Evolutionary conservation across 2,113 vertebrate species (phyloP).

Genomic region (Caretta caretta): DNA sequence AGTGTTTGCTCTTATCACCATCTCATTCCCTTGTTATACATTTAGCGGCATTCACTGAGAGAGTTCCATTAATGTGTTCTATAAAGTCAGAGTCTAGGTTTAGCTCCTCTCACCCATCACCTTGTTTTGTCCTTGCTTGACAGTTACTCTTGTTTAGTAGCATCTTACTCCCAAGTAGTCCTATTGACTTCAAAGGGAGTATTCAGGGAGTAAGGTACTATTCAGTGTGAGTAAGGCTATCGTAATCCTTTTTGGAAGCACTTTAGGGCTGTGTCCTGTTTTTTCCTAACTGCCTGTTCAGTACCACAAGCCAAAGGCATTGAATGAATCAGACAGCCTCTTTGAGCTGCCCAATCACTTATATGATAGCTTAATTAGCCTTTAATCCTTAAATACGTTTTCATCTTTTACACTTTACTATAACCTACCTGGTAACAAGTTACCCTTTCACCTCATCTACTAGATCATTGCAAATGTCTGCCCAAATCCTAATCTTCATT

Average conservation of each 20-base stretch:
- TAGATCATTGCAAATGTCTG: background rate
- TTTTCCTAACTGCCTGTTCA: background rate
- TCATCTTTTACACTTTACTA: background rate
- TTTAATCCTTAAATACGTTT: background rate
- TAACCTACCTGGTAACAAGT: background rate
- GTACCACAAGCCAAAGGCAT: background rate
- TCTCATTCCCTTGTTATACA: background rate
- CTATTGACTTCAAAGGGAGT: background rate
- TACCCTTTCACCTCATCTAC: background rate
- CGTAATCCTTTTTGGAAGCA: background rate
- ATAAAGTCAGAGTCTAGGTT: background rate
- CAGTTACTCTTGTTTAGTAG: background rate
- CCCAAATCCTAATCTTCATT: slow-evolving; percentile 30
- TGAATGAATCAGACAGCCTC: background rate
- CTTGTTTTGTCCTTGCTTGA: background rate
- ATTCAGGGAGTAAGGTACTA: background rate
- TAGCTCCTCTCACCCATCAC: background rate
- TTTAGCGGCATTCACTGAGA: background rate
- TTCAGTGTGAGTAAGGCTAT: background rate
- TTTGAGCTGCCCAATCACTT: background rate
- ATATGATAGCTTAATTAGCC: background rate
- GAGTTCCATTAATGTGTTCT: background rate
- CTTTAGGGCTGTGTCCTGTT: background rate
- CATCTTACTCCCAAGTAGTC: background rate
- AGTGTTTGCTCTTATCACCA: background rate